Evolutionary conservation across 2,888 invertebrate genomes (phyloP).

Genomic region (Myopa tessellatipennis): DNA sequence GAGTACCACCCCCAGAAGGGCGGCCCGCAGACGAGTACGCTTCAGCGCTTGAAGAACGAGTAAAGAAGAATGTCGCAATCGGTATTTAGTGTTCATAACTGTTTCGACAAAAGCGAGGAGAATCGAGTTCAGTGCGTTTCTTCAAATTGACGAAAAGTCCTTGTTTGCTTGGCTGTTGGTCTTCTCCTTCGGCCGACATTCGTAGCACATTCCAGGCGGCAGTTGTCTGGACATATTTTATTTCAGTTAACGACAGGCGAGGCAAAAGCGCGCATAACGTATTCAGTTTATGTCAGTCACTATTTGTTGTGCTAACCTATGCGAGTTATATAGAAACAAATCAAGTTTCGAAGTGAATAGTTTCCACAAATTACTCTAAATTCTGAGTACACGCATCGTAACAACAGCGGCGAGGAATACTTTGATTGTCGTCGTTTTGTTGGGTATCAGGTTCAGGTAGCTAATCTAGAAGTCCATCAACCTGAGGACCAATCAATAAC

Average conservation of each 20-base stretch:
- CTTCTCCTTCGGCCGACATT: constrained; percentile 56
- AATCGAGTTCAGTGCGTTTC: constrained; percentile 42
- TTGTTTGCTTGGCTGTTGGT: constrained; percentile 40
- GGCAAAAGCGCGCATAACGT: constrained; percentile 60
- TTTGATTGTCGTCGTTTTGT: too few relatives aligned
- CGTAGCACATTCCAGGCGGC: constrained; percentile 52
- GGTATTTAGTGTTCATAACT: constrained; percentile 36
- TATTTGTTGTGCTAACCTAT: constrained; percentile 14
- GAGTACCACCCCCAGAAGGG: background rate
- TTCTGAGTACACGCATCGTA: constrained; percentile 2
- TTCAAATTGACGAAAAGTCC: constrained; percentile 55
- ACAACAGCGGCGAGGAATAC: too few relatives aligned
- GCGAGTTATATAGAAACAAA: constrained; percentile 40
- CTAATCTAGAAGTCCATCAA: too few relatives aligned
- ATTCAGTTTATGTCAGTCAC: constrained; percentile 56
- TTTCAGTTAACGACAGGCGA: constrained; percentile 58
- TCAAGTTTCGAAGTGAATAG: constrained; percentile 22
- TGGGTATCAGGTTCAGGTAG: too few relatives aligned
- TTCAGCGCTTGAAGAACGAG: background rate
- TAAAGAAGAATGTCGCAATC: constrained; percentile 31
- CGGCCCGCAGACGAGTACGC: background rate
- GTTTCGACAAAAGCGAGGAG: constrained; percentile 26
- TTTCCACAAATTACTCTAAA: constrained; percentile 28
- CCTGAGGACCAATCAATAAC: too few relatives aligned
- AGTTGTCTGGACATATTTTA: constrained; percentile 57